phyloP scores from a whole-genome alignment of 2,888 invertebrate species.

The Diarsia brunnea region DNA sequence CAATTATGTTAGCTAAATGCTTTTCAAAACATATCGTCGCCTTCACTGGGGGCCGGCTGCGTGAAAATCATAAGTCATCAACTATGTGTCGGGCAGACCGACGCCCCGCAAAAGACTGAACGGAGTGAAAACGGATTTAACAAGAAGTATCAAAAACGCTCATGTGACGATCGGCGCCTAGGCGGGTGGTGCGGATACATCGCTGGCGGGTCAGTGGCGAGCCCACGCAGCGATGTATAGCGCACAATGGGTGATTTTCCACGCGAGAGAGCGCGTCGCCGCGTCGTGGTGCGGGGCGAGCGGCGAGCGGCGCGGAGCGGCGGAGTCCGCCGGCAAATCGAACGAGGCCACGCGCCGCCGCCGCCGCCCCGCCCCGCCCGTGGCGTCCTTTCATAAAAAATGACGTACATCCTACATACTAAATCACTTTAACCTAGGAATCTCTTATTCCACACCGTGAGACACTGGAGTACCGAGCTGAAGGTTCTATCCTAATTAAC shows the following conservation, averaged over 20 bases:
- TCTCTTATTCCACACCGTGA: conserved; percentile 88
- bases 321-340: conserved; percentile 85
- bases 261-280: conserved; percentile 83
- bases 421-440: conserved; percentile 89
- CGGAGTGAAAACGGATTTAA: conserved; percentile 79
- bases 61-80: conserved; percentile 55
- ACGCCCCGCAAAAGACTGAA: conserved; percentile 79
- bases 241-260: conserved; percentile 82
- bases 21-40: conserved; percentile 74
- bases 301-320: conserved; percentile 76
- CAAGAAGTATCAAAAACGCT: conserved; percentile 81
- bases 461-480: conserved; percentile 88
- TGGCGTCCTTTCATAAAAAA: conserved; percentile 86
- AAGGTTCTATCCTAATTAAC: conserved; percentile 85
- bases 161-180: conserved; percentile 74
- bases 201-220: conserved; percentile 67
- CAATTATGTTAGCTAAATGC: conserved; percentile 80
- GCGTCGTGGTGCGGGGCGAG: conserved; percentile 80
- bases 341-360: conserved; percentile 86
- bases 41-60: conserved; percentile 65
- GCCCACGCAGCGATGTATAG: conserved; percentile 79
- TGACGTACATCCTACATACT: conserved; percentile 87
- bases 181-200: conserved; percentile 75
- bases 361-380: conserved; percentile 76
- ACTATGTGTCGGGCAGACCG: conserved; percentile 60